Conservation (phyloP, 2,888 invertebrate genomes). For the Chydorus sphaericus region DNA sequence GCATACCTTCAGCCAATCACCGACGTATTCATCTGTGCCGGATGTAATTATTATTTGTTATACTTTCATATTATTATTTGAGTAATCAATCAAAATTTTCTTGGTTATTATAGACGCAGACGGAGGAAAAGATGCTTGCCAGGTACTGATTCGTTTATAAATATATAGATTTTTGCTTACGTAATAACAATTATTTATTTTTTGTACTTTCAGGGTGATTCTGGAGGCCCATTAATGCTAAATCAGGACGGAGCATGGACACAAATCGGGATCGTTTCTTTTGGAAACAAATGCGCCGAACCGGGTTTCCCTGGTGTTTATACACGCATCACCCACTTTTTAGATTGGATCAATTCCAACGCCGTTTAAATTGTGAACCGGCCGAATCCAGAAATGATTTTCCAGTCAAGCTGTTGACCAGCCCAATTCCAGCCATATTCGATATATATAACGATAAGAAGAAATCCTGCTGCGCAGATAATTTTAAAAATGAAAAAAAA, state of each 20-base stretch:
- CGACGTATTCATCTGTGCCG: conserved; percentile 76
- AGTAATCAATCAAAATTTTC: too few species aligned
- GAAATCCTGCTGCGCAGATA: conserved; percentile 4
- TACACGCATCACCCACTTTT: conserved; percentile 53
- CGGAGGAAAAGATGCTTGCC: too few species aligned
- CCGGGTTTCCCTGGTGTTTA: conserved; percentile 68
- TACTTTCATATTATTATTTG: too few species aligned
- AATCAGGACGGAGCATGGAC: conserved; percentile 63
- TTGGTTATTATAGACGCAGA: too few species aligned
- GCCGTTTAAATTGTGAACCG: conserved; percentile 17
- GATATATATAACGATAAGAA: background rate
- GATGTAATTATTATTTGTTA: too few species aligned
- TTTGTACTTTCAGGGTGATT: conserved; percentile 50
- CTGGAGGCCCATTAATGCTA: conserved; percentile 84
- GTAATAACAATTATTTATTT: too few species aligned
- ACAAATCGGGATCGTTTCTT: conserved; percentile 85
- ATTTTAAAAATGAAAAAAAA: background rate
- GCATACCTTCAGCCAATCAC: conserved; percentile 88
- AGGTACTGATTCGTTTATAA: too few species aligned
- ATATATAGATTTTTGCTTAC: too few species aligned
- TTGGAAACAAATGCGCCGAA: conserved; percentile 86
- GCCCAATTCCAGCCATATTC: background rate
- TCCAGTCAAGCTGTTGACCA: background rate
- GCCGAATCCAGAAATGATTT: background rate
- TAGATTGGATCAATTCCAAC: conserved; percentile 50